Conservation (phyloP, 2,113 vertebrate species). For the Lampris megalopsis region DNA sequence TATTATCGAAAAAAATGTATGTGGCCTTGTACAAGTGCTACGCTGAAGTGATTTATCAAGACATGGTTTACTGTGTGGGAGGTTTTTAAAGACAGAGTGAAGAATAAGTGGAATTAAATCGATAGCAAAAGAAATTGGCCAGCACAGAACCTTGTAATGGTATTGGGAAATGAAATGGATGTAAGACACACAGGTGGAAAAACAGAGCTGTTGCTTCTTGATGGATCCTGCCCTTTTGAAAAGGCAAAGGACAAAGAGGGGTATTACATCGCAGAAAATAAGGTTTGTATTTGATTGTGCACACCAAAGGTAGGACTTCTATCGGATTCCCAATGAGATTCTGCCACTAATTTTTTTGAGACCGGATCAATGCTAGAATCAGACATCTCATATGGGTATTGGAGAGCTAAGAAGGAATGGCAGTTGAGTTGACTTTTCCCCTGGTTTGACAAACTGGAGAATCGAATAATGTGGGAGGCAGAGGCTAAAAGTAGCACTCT, state of each 20-base stretch:
- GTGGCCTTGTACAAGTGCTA: conserved; percentile 43
- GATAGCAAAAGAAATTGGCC: conserved; percentile 74
- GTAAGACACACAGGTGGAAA: conserved; percentile 74
- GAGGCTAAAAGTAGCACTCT: conserved; percentile 46
- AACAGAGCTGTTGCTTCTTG: conserved; percentile 74
- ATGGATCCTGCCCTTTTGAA: conserved; percentile 76
- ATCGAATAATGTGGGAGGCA: conserved; percentile 52
- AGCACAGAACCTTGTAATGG: conserved; percentile 70
- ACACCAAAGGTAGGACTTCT: conserved; percentile 61
- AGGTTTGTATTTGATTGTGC: conserved; percentile 76
- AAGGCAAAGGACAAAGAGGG: conserved; percentile 34
- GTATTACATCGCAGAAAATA: conserved; percentile 70
- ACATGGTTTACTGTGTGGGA: conserved; percentile 67
- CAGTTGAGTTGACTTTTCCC: conserved; percentile 58
- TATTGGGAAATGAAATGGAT: conserved; percentile 76
- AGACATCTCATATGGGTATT: conserved; percentile 58
- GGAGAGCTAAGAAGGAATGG: conserved; percentile 51
- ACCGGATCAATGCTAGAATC: conserved; percentile 73
- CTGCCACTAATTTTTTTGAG: conserved; percentile 70
- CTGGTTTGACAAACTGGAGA: conserved; percentile 56
- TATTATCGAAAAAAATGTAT: conserved; percentile 41
- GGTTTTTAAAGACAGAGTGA: conserved; percentile 63
- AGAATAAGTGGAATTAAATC: conserved; percentile 80
- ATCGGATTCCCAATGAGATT: conserved; percentile 63
- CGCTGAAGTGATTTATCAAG: conserved; percentile 68